These are phyloP conservation scores for Bos indicus DNA, from an alignment of 2,113 vertebrate genomes.

Conservation along the genomic window DNA sequence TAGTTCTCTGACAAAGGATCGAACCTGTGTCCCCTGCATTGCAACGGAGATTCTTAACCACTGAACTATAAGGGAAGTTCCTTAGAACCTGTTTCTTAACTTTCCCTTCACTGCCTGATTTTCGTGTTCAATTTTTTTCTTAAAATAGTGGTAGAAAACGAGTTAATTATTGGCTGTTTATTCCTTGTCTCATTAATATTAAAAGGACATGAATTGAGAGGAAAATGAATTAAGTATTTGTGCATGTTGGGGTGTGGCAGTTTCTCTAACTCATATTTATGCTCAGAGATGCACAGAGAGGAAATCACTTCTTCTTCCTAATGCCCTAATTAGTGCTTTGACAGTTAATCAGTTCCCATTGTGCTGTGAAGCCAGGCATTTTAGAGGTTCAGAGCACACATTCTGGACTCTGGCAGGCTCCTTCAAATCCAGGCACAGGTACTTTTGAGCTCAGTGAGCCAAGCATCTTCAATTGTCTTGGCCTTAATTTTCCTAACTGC, in stretches of 20 bases:
- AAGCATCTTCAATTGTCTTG: neutral
- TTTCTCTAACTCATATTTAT: neutral
- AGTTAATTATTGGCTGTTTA: neutral
- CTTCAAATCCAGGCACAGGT: neutral
- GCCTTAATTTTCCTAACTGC: neutral
- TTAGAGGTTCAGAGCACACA: rapidly evolving
- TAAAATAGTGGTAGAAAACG: neutral
- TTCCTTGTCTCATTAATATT: neutral
- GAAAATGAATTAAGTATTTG: neutral
- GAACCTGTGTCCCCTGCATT: neutral
- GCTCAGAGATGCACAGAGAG: neutral
- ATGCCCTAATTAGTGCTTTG: neutral
- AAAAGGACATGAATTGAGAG: neutral
- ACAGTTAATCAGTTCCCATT: neutral
- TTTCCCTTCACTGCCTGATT: neutral
- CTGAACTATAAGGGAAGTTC: neutral
- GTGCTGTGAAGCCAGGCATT: neutral
- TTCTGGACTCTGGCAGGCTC: neutral
- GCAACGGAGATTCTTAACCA: neutral
- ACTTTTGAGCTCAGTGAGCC: neutral
- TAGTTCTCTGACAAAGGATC: neutral
- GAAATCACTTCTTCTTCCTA: neutral
- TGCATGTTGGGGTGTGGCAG: neutral
- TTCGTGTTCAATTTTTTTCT: neutral
- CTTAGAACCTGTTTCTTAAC: neutral